Base-by-base conservation (phyloP, 1,140 invertebrate species). In the Dendroctonus valens region DNA sequence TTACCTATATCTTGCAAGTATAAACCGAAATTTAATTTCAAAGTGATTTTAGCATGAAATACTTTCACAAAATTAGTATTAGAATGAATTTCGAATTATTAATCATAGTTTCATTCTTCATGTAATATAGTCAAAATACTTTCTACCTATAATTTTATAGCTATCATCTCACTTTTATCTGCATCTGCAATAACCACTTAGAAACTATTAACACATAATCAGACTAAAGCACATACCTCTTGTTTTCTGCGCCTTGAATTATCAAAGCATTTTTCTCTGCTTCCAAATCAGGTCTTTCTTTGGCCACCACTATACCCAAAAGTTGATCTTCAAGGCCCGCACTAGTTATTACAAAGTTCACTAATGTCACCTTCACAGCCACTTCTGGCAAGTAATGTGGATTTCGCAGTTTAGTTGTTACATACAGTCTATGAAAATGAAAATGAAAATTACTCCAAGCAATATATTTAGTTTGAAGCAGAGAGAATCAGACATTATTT, bases 341-440 rank as follows among this genome's bases (percentile, higher is more conserved):
- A 12, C 87, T 86, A 0, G 94, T 97, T 68, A 97, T 91, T 86
- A 91, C 90, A 74, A 97, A 97, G 79, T 97, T 97, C 4, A 98
- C 79, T n/a, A 97, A 74, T 0, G 93, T 95, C 3, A 97, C 94
- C 79, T 95, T 95, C 0, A 96, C 93, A 0, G 93, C 87, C 9
- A 94, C 87, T 81, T 97, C 95, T 0, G 94, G 94, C 62, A 96
- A 75, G 75, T 96, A 97, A 79, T 97, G 94, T 0, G 95, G 95
- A 81, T 97, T 97, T 39, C 92, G 82, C 15, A 97, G 77, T 78
- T 96, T 97, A 0, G 95, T 97, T n/a, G 94, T 96, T 51, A 98
- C 93, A 76, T 96, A 97, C 66, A 98, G 85, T 75, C 91, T 92
- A 73, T 2, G 79, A 72, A 68, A 51, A 55, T 54, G 6, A 7